phyloP scores from a whole-genome alignment of 2,888 invertebrate genomes.

The Phlogophora meticulosa region DNA sequence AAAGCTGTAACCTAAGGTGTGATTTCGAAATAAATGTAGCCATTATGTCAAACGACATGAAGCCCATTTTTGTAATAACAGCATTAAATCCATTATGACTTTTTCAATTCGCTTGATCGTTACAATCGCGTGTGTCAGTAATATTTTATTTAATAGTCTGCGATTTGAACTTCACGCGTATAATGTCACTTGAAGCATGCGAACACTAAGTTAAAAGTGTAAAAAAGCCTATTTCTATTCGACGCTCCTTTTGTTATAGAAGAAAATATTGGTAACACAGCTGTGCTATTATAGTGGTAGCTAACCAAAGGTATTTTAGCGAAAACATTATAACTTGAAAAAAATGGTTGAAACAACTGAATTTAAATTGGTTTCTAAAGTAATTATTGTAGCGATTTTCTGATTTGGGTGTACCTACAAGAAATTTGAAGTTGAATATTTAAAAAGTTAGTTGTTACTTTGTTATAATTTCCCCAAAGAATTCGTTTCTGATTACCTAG shows the following conservation, averaged over 20 bases:
- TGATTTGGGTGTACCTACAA: not conserved
- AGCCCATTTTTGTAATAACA: slow-evolving; percentile 41
- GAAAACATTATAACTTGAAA: slow-evolving; percentile 8
- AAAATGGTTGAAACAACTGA: not conserved
- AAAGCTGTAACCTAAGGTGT: not conserved
- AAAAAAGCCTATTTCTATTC: slow-evolving; percentile 46
- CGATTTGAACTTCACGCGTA: slow-evolving; percentile 17
- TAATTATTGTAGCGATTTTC: slow-evolving; percentile 1
- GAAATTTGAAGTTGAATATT: slow-evolving; percentile 5
- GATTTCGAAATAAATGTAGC: slow-evolving; percentile 20
- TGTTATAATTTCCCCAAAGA: slow-evolving; percentile 1
- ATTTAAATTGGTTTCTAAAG: not conserved
- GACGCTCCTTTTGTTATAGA: slow-evolving; percentile 24
- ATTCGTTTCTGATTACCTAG: not conserved
- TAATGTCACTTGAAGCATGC: slow-evolving; percentile 16
- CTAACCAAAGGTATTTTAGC: slow-evolving; percentile 8
- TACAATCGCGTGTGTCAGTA: slow-evolving; percentile 24
- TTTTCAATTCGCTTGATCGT: slow-evolving; percentile 36
- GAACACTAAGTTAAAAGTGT: slow-evolving; percentile 32
- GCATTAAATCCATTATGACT: slow-evolving; percentile 26
- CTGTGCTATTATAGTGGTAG: slow-evolving; percentile 23
- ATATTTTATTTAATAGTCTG: slow-evolving; percentile 37
- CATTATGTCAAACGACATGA: slow-evolving; percentile 15
- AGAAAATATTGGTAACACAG: slow-evolving; percentile 43
- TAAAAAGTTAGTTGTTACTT: slow-evolving; percentile 18